phyloP scores from a whole-genome alignment of 2,113 vertebrate species.

The Lepidothrix coronata region DNA sequence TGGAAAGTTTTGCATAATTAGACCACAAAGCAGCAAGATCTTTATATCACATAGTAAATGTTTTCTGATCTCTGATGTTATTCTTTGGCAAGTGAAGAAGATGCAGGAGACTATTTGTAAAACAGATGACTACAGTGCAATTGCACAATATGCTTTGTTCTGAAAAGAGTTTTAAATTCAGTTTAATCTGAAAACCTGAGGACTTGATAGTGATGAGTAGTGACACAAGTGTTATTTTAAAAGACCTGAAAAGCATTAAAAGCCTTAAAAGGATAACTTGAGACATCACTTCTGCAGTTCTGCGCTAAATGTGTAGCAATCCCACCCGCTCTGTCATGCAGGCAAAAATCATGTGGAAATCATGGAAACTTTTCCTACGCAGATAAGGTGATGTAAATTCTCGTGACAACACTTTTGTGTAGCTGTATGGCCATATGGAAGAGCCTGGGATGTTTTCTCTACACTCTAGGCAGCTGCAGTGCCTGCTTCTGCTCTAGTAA shows the following conservation, averaged over 20 bases:
- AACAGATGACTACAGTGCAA: neutral
- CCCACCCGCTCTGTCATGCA: neutral
- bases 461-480: neutral
- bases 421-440: neutral
- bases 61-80: neutral
- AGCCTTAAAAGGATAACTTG: neutral
- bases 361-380: neutral
- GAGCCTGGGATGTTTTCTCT: neutral
- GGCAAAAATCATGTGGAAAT: neutral
- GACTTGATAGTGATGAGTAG: neutral
- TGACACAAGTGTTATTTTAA: neutral
- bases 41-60: neutral
- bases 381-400: neutral
- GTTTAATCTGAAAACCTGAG: neutral
- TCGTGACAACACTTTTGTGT: rapidly evolving
- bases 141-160: rapidly evolving
- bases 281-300: rapidly evolving
- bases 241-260: neutral
- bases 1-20: neutral
- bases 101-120: neutral
- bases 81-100: neutral
- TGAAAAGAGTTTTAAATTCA: neutral
- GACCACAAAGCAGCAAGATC: neutral
- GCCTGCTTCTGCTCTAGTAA: neutral
- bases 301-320: rapidly evolving